Conservation (phyloP, 2,888 invertebrate genomes). For the Cheilosia grossa region DNA sequence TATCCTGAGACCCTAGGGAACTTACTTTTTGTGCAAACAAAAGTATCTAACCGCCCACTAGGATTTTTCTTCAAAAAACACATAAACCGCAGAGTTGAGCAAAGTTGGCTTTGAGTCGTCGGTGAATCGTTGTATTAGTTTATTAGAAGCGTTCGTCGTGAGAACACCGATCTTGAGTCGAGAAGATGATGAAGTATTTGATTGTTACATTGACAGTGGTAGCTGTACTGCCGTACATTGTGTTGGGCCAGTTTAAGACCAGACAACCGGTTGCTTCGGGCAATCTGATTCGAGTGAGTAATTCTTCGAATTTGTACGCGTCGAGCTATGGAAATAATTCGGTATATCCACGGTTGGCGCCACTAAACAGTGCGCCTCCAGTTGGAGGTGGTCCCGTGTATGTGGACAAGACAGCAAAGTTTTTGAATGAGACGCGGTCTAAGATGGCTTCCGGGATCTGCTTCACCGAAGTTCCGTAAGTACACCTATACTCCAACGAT, state of each 20-base stretch:
- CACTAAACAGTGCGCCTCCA: neutral
- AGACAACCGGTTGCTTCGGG: slow-evolving; percentile 47
- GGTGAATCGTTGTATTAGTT: slow-evolving; percentile 37
- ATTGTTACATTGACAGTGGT: slow-evolving; percentile 34
- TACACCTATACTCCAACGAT: slow-evolving; percentile 39
- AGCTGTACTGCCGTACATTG: slow-evolving; percentile 39
- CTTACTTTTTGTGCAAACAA: neutral
- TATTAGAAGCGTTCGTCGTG: slow-evolving; percentile 47
- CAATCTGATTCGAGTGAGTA: slow-evolving; percentile 31
- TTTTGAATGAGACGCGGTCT: slow-evolving; percentile 82
- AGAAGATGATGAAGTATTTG: slow-evolving; percentile 37
- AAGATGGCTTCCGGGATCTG: slow-evolving; percentile 82
- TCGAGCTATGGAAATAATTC: slow-evolving; percentile 8
- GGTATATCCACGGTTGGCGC: slow-evolving; percentile 13
- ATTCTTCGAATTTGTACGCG: slow-evolving; percentile 12
- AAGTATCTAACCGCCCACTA: slow-evolving; percentile 36
- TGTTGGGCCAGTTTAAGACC: slow-evolving; percentile 62
- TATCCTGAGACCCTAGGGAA: slow-evolving; percentile 1
- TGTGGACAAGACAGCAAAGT: slow-evolving; percentile 80
- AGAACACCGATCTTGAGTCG: slow-evolving; percentile 23
- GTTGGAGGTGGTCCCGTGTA: slow-evolving; percentile 75
- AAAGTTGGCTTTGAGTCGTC: slow-evolving; percentile 9
- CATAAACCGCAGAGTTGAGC: neutral
- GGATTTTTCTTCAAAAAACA: neutral
- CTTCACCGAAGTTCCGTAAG: slow-evolving; percentile 83